A percentile compares a stretch with the other conserved stretches of the same genome.
Conservation (phyloP, 2,797 vertebrate species). For the Leucoraja ocellata region DNA sequence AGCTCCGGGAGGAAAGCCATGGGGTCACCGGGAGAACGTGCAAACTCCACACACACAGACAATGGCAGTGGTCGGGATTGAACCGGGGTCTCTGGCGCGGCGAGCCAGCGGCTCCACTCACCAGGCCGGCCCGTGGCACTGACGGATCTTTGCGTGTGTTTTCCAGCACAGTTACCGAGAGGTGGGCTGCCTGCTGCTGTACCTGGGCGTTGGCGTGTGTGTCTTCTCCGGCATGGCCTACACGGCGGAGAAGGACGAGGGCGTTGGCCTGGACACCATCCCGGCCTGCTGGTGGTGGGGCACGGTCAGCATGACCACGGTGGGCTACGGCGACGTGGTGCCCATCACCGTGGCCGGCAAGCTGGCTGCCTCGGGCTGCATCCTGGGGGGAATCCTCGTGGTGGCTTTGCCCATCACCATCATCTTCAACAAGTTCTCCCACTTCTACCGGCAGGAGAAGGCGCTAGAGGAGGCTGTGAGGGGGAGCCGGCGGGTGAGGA, state of each 20-base stretch:
- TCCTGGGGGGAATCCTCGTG: conserved; percentile 86
- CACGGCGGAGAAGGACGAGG: conserved; percentile 87
- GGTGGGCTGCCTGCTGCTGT: conserved; percentile 89
- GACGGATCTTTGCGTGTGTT: conserved; percentile 12
- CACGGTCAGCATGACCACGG: conserved; percentile 94
- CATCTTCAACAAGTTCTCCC: conserved; percentile 99
- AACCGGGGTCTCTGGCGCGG: too few relatives aligned
- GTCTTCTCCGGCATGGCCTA: conserved; percentile 93
- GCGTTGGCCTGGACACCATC: conserved; percentile 86
- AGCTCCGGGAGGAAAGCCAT: too few relatives aligned
- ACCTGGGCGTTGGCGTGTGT: conserved; percentile 84
- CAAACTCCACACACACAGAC: too few relatives aligned
- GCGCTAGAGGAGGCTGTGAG: conserved; percentile 87
- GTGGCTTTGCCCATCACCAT: conserved; percentile 95
- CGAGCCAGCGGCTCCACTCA: too few relatives aligned
- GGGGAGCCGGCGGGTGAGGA: conserved; percentile 59
- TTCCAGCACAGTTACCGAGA: conserved; percentile 94
- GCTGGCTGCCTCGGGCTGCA: conserved; percentile 87
- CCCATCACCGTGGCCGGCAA: conserved; percentile 86
- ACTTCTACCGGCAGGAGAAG: conserved; percentile 91
- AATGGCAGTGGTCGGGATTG: too few relatives aligned
- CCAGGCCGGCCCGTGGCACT: not conserved
- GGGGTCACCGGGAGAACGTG: too few relatives aligned
- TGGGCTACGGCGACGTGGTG: conserved; percentile 90
- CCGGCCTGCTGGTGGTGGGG: conserved; percentile 99